Evolutionary conservation across 2,797 vertebrate species (phyloP).

Genomic region (Ambastaia sidthimunki): DNA sequence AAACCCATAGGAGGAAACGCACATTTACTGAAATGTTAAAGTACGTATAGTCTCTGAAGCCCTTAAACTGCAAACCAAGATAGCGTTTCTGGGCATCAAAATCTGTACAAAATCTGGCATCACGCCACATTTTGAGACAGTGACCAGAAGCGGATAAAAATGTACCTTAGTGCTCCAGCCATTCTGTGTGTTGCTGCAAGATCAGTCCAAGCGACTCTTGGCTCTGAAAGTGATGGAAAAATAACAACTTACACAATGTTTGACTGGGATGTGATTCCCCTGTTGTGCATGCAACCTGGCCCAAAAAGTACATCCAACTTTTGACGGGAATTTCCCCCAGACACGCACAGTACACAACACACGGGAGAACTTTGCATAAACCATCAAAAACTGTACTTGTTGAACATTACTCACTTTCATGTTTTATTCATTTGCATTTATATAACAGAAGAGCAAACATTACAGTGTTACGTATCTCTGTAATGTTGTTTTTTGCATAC

Average conservation of each 20-base stretch:
- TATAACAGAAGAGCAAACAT: not conserved
- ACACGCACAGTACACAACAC: constrained; percentile 6
- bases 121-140: not conserved
- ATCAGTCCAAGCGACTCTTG: constrained; percentile 42
- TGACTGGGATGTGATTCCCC: constrained; percentile 61
- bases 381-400: not conserved
- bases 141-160: not conserved
- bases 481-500: not conserved
- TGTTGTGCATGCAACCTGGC: constrained; percentile 39
- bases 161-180: constrained; percentile 75
- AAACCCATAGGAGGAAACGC: not conserved
- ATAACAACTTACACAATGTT: constrained; percentile 50
- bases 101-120: too few species aligned
- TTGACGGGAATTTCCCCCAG: constrained; percentile 59
- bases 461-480: not conserved
- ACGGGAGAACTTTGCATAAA: not conserved
- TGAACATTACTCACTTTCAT: not conserved
- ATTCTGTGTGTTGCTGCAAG: constrained; percentile 62
- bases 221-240: constrained; percentile 51
- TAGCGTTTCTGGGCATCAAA: not conserved
- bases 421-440: too few species aligned
- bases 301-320: constrained; percentile 50
- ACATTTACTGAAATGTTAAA: not conserved
- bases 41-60: not conserved
- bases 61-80: not conserved